Percentiles rank a stretch among this genome's conserved stretches.
phyloP scores from a whole-genome alignment of 2,888 invertebrate genomes.

The Eucera pruinosa region DNA sequence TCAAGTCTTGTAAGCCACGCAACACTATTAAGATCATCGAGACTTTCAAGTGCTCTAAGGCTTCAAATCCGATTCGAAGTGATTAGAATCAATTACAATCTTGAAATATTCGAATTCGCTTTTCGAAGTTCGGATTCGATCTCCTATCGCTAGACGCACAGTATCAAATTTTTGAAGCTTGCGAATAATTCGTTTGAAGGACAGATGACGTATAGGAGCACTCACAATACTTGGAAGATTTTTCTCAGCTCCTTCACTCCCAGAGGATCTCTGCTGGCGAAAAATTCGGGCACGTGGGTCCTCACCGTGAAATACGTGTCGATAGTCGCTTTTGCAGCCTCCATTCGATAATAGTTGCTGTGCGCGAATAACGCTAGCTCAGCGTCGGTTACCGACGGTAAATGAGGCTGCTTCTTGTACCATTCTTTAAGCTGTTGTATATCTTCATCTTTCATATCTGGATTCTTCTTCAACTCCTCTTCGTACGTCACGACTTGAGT shows the following conservation, averaged over 20 bases:
- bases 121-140: too few species aligned
- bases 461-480: slow-evolving; percentile 87
- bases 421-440: slow-evolving; percentile 87
- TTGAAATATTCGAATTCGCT: too few species aligned
- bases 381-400: slow-evolving; percentile 86
- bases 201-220: neutral
- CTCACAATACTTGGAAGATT: slow-evolving; percentile 85
- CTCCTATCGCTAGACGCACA: too few species aligned
- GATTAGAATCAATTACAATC: too few species aligned
- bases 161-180: too few species aligned
- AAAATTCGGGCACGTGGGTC: slow-evolving; percentile 86
- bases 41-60: too few species aligned
- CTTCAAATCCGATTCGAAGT: too few species aligned
- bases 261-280: slow-evolving; percentile 84
- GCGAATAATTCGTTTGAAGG: too few species aligned
- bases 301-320: slow-evolving; percentile 89
- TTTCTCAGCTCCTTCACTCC: slow-evolving; percentile 84
- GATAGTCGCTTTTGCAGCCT: slow-evolving; percentile 89
- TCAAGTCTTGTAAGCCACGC: too few species aligned
- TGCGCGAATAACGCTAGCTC: slow-evolving; percentile 89
- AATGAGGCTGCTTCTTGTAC: slow-evolving; percentile 89
- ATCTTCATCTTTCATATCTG: slow-evolving; percentile 87
- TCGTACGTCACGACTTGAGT: slow-evolving; percentile 80
- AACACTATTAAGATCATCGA: too few species aligned
- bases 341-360: slow-evolving; percentile 89